Percentiles rank a stretch among this genome's conserved stretches.
These are phyloP conservation scores for Zeus faber DNA, from an alignment of 2,113 vertebrate genomes.

Conservation along the genomic window DNA sequence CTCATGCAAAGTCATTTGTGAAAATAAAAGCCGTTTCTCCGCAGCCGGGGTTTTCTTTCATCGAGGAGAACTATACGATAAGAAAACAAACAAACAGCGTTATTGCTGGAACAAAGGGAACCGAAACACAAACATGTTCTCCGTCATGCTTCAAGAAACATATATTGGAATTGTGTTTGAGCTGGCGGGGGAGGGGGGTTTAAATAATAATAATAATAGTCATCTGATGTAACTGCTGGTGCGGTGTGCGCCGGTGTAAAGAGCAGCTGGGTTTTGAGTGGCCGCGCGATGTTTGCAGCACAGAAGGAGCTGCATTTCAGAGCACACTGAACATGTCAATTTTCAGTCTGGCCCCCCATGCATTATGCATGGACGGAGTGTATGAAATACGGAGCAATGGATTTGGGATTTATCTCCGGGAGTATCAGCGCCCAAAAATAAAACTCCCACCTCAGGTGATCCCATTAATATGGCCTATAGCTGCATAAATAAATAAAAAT, in stretches of 20 bases:
- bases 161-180: neutral
- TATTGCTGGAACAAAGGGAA: neutral
- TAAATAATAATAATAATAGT: neutral
- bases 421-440: constrained; percentile 42
- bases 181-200: no score
- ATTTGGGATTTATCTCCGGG: constrained; percentile 42
- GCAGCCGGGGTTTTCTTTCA: neutral
- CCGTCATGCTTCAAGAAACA: no score
- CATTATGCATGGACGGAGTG: constrained; percentile 50
- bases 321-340: constrained; percentile 1
- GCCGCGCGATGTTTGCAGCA: constrained; percentile 3
- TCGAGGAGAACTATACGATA: neutral
- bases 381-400: constrained; percentile 28
- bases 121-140: neutral
- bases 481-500: constrained; percentile 52
- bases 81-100: neutral
- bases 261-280: neutral
- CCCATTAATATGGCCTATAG: constrained; percentile 12
- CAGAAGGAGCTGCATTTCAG: constrained; percentile 1
- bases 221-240: no score
- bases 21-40: constrained; percentile 11
- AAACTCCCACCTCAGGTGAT: neutral
- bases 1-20: constrained; percentile 3
- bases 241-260: constrained; percentile 1
- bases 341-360: constrained; percentile 29